These are phyloP conservation scores for Epirrhoe alternata DNA, from an alignment of 2,888 invertebrate species.

Conservation along the genomic window DNA sequence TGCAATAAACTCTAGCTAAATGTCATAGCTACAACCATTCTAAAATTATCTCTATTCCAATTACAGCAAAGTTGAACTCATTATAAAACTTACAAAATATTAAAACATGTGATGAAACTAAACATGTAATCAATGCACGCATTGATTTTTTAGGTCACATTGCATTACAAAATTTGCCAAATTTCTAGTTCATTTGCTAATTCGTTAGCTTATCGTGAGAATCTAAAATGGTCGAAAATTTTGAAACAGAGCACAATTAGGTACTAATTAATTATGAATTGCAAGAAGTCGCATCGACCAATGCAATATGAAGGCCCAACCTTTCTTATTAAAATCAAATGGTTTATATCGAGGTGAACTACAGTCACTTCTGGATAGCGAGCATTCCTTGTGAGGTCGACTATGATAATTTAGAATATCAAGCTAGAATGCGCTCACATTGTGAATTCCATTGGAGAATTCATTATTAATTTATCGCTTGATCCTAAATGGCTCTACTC, in stretches of 20 bases:
- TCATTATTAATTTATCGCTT: not conserved
- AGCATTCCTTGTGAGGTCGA: slow-evolving; percentile 51
- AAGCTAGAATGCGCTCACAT: slow-evolving; percentile 39
- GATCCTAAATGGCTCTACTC: too few relatives aligned
- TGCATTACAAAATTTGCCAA: slow-evolving; percentile 37
- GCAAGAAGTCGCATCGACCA: not conserved
- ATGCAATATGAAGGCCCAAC: slow-evolving; percentile 39
- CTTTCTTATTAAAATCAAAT: slow-evolving; percentile 65
- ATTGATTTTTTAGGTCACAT: slow-evolving; percentile 47
- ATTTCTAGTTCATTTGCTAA: slow-evolving; percentile 36
- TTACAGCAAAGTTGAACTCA: slow-evolving; percentile 31
- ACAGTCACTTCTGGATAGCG: slow-evolving; percentile 51
- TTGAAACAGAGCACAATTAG: not conserved
- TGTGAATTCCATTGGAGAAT: not conserved
- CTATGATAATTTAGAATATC: slow-evolving; percentile 32
- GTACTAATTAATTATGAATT: too few relatives aligned
- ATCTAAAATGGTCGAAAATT: slow-evolving; percentile 3
- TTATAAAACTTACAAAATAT: slow-evolving; percentile 47
- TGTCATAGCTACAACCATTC: not conserved
- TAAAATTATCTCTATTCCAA: slow-evolving; percentile 11
- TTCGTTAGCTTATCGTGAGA: slow-evolving; percentile 28
- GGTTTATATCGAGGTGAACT: slow-evolving; percentile 65
- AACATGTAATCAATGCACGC: slow-evolving; percentile 49
- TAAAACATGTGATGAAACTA: slow-evolving; percentile 49
- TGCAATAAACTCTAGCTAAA: slow-evolving; percentile 13